Percentiles rank a stretch among this genome's conserved stretches.
phyloP scores from a whole-genome alignment of 2,113 vertebrate genomes.

The Seriola quinqueradiata region DNA sequence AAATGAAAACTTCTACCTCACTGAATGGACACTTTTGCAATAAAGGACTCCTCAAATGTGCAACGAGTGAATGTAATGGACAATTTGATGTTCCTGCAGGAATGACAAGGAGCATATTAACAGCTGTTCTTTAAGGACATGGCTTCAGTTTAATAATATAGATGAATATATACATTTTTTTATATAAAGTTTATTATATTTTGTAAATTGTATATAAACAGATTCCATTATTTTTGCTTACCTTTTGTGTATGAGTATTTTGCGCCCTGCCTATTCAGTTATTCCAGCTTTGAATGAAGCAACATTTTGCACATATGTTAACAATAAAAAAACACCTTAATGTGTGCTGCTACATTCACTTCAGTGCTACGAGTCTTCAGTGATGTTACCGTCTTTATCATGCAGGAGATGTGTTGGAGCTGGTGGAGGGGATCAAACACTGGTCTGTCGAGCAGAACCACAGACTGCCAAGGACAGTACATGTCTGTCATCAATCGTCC shows the following conservation, averaged over 20 bases:
- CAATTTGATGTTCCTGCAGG: constrained; percentile 52
- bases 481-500: constrained; percentile 58
- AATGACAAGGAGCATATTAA: constrained; percentile 38
- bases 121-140: constrained; percentile 56
- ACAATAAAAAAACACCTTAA: constrained; percentile 80
- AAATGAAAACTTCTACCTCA: constrained; percentile 91
- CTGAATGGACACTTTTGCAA: constrained; percentile 82
- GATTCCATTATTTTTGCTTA: constrained; percentile 80
- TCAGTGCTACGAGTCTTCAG: constrained; percentile 22
- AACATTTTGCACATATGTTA: constrained; percentile 84
- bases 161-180: constrained; percentile 81
- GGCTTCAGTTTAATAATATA: constrained; percentile 64
- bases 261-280: constrained; percentile 74
- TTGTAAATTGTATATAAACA: constrained; percentile 96
- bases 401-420: not conserved
- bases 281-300: constrained; percentile 81
- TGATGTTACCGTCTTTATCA: not conserved
- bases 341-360: constrained; percentile 76
- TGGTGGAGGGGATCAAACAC: constrained; percentile 3
- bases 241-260: constrained; percentile 65
- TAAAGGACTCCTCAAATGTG: constrained; percentile 78
- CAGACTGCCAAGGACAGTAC: constrained; percentile 69
- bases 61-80: constrained; percentile 80
- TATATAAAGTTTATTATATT: constrained; percentile 89
- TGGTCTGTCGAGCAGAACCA: constrained; percentile 51